Evolutionary conservation across 64 coral and sea anemone genomes (phyloP), one percentile per base, ranked within the genome.

Genomic region (Montipora capricornis): DNA sequence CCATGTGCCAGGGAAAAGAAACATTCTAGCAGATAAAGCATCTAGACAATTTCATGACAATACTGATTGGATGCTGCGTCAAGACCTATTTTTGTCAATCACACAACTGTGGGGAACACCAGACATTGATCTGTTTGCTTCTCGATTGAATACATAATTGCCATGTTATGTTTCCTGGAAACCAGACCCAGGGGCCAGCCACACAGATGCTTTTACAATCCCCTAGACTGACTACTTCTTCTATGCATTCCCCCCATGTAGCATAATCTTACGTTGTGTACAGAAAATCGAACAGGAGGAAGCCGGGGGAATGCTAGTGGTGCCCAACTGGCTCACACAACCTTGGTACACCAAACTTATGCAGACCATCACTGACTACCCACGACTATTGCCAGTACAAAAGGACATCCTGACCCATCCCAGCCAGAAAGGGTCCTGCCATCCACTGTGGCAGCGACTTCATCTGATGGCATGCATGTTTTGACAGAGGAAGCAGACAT

Each of bases 91-190:
- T 46, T 17, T 66, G 69, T 44, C 47, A 60, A 71, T 94, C 59
- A 82, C 62, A 47, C 22, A 88, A 6, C 68, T 19, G 62, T 94
- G 55, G 58, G 68, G 87, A 15, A 8, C 51, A 14, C 80, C 76
- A 12, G 47, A 61, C 26, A 76, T 95, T 20, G 79, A 90, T 45
- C 82, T 95, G 29, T 95, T 95, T 90, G 82, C 94, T 2, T 95
- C 73, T 4, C 66, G 3, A 55, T 83, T 26, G 64, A 60, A 64
- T 60, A n/a, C 53, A 83, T 1, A 37, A 37, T 37, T 37, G 29
- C 44, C 89, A 87, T 59, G 89, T 22, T 95, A 80, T 91, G 94
- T 50, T 71, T 95, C 89, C 26, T 95, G 94, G 83, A 87, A 86
- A 88, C 94, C 83, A 66, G 89, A 95, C 52, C 88, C 87, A 59